Percentiles rank a stretch among this genome's conserved stretches.
Conservation (phyloP, 2,888 invertebrate genomes). For the Sycophila texana region DNA sequence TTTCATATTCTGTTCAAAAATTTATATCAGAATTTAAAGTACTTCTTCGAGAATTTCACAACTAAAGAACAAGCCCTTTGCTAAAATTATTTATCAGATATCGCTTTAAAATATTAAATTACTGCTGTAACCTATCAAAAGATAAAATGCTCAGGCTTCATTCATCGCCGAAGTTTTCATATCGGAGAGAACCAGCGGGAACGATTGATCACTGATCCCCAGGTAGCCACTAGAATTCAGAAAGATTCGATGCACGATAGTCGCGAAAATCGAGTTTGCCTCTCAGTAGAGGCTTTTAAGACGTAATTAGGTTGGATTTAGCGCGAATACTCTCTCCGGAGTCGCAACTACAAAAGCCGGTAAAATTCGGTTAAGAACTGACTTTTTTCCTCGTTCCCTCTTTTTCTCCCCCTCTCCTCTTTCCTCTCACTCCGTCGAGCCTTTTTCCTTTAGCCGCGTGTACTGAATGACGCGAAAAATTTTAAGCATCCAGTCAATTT, state of each 20-base stretch:
- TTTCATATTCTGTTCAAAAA: too few species aligned
- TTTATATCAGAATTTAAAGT: too few species aligned
- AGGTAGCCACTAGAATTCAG: not conserved
- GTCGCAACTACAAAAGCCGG: slow-evolving; percentile 15
- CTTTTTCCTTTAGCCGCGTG: not conserved
- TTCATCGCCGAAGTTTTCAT: slow-evolving; percentile 59
- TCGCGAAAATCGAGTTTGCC: slow-evolving; percentile 22
- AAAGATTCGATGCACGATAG: slow-evolving; percentile 13
- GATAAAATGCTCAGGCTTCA: not conserved
- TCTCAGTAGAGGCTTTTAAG: slow-evolving; percentile 19
- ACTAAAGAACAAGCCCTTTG: too few species aligned
- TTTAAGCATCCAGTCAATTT: slow-evolving; percentile 30
- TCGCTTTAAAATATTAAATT: too few species aligned
- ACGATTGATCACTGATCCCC: not conserved
- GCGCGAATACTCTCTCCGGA: not conserved
- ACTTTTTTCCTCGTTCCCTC: not conserved
- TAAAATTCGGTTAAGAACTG: slow-evolving; percentile 13
- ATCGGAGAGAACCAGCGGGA: slow-evolving; percentile 56
- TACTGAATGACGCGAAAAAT: not conserved
- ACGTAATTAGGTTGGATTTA: slow-evolving; percentile 42
- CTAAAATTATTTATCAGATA: too few species aligned
- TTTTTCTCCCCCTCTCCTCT: too few species aligned
- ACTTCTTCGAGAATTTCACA: too few species aligned
- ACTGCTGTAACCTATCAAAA: too few species aligned
- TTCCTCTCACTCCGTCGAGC: not conserved